These are phyloP conservation scores for Heteractis magnifica DNA, from an alignment of 92 coral and sea anemone species.

Conservation along the genomic window DNA sequence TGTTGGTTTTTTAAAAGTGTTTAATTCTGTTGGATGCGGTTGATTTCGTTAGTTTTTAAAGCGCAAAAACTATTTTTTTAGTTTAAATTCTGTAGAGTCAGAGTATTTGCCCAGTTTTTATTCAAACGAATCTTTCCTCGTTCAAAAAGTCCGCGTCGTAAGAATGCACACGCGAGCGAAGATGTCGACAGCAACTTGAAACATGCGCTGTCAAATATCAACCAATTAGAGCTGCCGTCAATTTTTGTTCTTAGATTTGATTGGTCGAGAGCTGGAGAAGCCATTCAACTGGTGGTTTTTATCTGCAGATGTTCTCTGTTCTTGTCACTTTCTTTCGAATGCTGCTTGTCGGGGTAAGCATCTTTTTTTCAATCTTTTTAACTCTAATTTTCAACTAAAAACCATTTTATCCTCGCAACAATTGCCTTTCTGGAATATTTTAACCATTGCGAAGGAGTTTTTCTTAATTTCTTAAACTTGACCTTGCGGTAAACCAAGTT, in stretches of 20 bases:
- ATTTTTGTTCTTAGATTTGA: conserved; percentile 38
- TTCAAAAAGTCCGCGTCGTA: neutral
- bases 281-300: conserved; percentile 30
- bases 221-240: conserved; percentile 56
- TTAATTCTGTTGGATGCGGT: no score
- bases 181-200: conserved; percentile 65
- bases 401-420: neutral
- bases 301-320: conserved; percentile 20
- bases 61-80: no score
- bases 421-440: neutral
- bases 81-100: no score
- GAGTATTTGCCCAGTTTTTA: no score
- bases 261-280: conserved; percentile 43
- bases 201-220: conserved; percentile 48
- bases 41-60: no score
- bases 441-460: neutral
- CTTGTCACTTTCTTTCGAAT: conserved; percentile 46
- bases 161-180: conserved; percentile 17
- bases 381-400: neutral
- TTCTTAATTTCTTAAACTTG: conserved; percentile 16
- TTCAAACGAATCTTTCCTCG: no score
- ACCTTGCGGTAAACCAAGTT: conserved; percentile 16
- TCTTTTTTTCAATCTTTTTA: neutral
- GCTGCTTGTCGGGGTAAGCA: conserved; percentile 16
- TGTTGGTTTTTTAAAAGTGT: no score